Percentiles rank a stretch among this genome's conserved stretches.
Conservation (phyloP, 1,140 invertebrate genomes). For the Drosophila parvula region DNA sequence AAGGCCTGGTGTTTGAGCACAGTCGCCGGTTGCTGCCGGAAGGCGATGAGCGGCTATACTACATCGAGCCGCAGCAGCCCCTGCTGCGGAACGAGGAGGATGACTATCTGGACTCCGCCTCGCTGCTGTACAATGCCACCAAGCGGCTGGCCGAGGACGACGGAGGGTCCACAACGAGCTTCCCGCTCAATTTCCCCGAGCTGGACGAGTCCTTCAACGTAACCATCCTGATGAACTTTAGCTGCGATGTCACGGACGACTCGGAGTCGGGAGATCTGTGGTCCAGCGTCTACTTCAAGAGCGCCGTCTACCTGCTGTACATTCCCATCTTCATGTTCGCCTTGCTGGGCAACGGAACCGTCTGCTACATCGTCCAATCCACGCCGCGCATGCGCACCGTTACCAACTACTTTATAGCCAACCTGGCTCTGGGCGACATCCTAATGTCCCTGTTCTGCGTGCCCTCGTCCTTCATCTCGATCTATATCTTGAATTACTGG, state of each 20-base stretch:
- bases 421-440: conserved; percentile 93
- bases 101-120: conserved; percentile 48
- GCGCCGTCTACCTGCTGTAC: conserved; percentile 90
- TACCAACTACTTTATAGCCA: conserved; percentile 94
- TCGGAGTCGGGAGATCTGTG: conserved; percentile 62
- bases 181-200: conserved; percentile 17
- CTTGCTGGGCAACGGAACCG: conserved; percentile 91
- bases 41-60: conserved; percentile 56
- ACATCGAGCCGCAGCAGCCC: conserved; percentile 64
- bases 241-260: conserved; percentile 45
- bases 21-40: conserved; percentile 26
- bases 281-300: conserved; percentile 86
- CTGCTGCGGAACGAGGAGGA: conserved; percentile 60
- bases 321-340: conserved; percentile 90
- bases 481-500: conserved; percentile 90
- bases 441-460: conserved; percentile 93
- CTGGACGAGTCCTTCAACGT: conserved; percentile 48
- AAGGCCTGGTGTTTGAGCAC: conserved; percentile 38
- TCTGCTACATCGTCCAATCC: conserved; percentile 92
- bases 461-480: conserved; percentile 93
- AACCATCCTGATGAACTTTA: conserved; percentile 67
- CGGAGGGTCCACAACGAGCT: conserved; percentile 8
- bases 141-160: conserved; percentile 9
- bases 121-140: conserved; percentile 54
- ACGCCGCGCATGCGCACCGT: conserved; percentile 93